Base-by-base conservation (phyloP, 2,797 vertebrate genomes). In the Lateolabrax maculatus region DNA sequence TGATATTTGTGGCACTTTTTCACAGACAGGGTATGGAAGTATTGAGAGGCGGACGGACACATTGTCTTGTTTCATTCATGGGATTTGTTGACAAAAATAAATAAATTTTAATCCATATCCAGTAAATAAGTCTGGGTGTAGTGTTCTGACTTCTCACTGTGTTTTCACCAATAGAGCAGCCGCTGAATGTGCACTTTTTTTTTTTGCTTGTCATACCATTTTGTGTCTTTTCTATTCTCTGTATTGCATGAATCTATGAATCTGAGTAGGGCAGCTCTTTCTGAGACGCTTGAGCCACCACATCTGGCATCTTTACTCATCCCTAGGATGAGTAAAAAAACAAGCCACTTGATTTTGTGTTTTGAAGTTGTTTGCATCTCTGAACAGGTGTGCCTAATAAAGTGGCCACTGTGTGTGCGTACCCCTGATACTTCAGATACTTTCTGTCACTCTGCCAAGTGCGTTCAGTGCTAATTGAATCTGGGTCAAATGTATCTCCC, bases 401-500 rank as follows among this genome's bases (percentile, higher is more conserved):
- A 75, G 23, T 29, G 44, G 39, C 41, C 49, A 18, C 41, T 49
- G 16, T 23, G 37, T 69, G 25, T 60, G 44, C 36, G 71, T 21
- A 39, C 31, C 29, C 37, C 60, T 49, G 39, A 46, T 76, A 7
- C 70, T 37, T 73, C 60, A 66, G 39, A 44, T 19, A 15, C 58
- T 11, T n/a, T 18, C 8, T 34, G 58, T 34, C 23, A 7, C 8
- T 80, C 41, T 44, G 69, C 36, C 69, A 29, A 49, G 56, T 56
- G 39, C 65, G 55, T 63, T 56, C 53, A 71, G 34, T 36, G 44
- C n/a, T n/a, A n/a, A n/a, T 81, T 84, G 71, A 89, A 81, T 90
- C 75, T 69, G 70, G 52, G 53, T 81, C 85, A 66, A 81, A 85
- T 79, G 16, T 57, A 57, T 84, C 77, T 88, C 80, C 63, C 69